Conservation (phyloP, 2,113 vertebrate species). For the Pituophis catenifer region DNA sequence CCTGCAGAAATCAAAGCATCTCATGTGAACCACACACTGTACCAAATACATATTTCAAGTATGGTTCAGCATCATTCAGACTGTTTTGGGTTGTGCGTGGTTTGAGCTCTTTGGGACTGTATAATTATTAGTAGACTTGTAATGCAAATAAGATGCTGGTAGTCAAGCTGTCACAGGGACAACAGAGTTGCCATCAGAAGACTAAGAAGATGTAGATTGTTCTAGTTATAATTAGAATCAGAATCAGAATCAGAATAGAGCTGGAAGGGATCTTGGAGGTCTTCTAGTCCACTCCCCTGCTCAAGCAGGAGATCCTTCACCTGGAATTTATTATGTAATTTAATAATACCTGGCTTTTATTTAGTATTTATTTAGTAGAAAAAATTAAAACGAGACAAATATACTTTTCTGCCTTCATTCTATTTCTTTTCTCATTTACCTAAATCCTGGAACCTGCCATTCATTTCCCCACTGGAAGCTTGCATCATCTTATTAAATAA, state of each 20-base stretch:
- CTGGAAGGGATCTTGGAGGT: too few relatives aligned
- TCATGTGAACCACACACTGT: conserved; percentile 49
- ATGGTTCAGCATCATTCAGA: conserved; percentile 9
- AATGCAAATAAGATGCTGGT: neutral
- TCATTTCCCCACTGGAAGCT: neutral
- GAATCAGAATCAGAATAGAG: too few relatives aligned
- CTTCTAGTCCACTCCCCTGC: too few relatives aligned
- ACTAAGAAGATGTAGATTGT: neutral
- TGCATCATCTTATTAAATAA: neutral
- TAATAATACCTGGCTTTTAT: conserved; percentile 1
- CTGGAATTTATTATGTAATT: too few relatives aligned
- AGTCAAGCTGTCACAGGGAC: neutral
- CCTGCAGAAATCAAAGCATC: conserved; percentile 67
- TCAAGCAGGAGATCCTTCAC: too few relatives aligned
- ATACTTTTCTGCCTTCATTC: neutral
- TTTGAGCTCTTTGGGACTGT: conserved; percentile 19
- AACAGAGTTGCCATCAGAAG: neutral
- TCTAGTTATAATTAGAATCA: neutral
- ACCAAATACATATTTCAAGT: neutral
- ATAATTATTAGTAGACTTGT: neutral
- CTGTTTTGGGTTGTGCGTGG: conserved; percentile 9
- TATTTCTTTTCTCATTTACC: neutral
- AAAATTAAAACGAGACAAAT: conserved; percentile 23
- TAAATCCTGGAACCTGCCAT: neutral
- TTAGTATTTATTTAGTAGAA: neutral